Conservation (phyloP, 2,888 invertebrate genomes). For the Adela reaumurella region DNA sequence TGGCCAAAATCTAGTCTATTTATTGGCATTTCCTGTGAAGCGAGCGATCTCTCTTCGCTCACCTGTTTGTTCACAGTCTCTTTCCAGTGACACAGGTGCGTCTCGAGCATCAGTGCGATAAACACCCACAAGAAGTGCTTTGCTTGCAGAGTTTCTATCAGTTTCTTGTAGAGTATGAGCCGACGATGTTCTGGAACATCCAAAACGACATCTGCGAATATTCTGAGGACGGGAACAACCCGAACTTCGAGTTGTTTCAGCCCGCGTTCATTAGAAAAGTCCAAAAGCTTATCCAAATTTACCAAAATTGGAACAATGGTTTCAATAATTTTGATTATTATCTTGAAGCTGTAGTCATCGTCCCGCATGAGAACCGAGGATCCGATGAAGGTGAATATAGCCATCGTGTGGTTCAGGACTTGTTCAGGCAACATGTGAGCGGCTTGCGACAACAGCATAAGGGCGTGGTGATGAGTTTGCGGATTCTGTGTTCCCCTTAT, state of each 20-base stretch:
- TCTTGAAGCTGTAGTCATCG: slow-evolving; percentile 91
- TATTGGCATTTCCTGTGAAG: slow-evolving; percentile 43
- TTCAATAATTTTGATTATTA: slow-evolving; percentile 85
- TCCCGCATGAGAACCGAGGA: slow-evolving; percentile 89
- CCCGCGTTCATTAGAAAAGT: slow-evolving; percentile 31
- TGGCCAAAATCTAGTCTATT: slow-evolving; percentile 66
- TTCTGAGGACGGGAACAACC: slow-evolving; percentile 69
- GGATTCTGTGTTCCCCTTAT: slow-evolving; percentile 89
- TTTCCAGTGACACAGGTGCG: slow-evolving; percentile 59
- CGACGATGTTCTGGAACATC: slow-evolving; percentile 94
- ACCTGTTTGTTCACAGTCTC: slow-evolving; percentile 41
- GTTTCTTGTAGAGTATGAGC: slow-evolving; percentile 71
- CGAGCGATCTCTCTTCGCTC: slow-evolving; percentile 23
- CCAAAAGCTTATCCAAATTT: slow-evolving; percentile 36
- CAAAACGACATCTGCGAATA: slow-evolving; percentile 86
- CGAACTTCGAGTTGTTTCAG: slow-evolving; percentile 37
- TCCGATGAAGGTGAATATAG: slow-evolving; percentile 98
- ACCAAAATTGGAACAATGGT: slow-evolving; percentile 85
- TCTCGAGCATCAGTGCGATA: slow-evolving; percentile 66
- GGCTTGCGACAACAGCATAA: slow-evolving; percentile 76
- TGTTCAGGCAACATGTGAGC: slow-evolving; percentile 76
- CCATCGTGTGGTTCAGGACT: slow-evolving; percentile 91
- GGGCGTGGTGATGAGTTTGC: slow-evolving; percentile 92
- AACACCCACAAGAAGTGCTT: slow-evolving; percentile 69
- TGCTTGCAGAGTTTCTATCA: slow-evolving; percentile 69